Evolutionary conservation across 1,140 invertebrate genomes (phyloP).

Genomic region (Alviniconcha marisindica): DNA sequence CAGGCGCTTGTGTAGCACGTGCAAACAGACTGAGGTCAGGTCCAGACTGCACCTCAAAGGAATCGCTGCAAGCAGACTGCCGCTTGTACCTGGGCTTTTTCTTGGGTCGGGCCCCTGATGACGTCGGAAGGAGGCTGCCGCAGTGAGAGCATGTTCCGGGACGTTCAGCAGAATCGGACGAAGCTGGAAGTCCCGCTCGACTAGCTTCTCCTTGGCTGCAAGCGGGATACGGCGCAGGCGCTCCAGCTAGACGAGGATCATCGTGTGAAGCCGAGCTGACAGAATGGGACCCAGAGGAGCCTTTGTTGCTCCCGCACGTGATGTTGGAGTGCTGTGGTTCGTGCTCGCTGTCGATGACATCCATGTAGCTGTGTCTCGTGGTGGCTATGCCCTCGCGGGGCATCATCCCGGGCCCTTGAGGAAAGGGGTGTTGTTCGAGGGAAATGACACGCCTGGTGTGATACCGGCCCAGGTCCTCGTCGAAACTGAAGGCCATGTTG

Average conservation of each 20-base stretch:
- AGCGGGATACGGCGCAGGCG: too few species aligned
- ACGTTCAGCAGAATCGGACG: too few species aligned
- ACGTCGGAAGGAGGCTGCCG: neutral
- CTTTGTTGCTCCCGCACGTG: neutral
- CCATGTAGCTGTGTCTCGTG: neutral
- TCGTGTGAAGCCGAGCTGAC: neutral
- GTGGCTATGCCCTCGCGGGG: neutral
- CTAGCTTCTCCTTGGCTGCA: too few species aligned
- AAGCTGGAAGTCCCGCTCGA: too few species aligned
- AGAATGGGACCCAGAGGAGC: neutral
- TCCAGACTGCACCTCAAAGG: neutral
- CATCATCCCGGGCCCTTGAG: too few species aligned
- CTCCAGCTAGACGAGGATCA: too few species aligned
- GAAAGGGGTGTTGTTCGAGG: neutral
- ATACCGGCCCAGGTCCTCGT: conserved; percentile 9
- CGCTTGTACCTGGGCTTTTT: neutral
- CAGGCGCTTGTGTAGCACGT: neutral
- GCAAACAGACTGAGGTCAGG: neutral
- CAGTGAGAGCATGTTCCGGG: neutral
- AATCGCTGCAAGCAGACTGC: neutral
- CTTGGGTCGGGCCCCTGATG: neutral
- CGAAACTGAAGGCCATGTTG: conserved; percentile 20
- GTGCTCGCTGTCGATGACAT: neutral
- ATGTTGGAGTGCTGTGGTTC: neutral
- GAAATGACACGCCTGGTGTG: neutral